Percentiles rank a stretch among this genome's conserved stretches.
Evolutionary conservation across 2,888 invertebrate genomes (phyloP).

Genomic region (Leptinotarsa juncta): DNA sequence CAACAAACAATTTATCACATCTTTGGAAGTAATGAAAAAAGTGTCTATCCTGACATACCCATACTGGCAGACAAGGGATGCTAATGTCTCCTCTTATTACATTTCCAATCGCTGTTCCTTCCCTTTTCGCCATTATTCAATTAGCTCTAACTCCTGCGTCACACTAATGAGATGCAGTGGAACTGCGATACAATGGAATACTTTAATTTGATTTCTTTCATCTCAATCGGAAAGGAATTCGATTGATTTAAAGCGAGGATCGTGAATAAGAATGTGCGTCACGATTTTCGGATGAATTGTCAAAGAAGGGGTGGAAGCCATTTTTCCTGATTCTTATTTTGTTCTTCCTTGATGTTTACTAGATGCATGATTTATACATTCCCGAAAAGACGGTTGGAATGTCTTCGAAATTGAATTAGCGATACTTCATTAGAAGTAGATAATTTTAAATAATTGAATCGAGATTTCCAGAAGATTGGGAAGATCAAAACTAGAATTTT

Average conservation of each 20-base stretch:
- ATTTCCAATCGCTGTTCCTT: constrained; percentile 29
- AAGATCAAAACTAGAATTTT: no score
- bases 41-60: no score
- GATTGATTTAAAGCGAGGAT: constrained; percentile 42
- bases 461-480: no score
- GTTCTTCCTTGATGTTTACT: neutral
- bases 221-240: constrained; percentile 40
- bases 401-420: no score
- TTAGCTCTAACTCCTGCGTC: constrained; percentile 55
- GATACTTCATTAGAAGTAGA: no score
- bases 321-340: neutral
- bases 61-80: neutral
- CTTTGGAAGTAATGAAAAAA: no score
- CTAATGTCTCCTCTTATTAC: constrained; percentile 21
- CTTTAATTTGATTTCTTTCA: constrained; percentile 57
- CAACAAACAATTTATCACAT: no score
- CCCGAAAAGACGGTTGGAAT: no score
- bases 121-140: constrained; percentile 55
- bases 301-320: neutral
- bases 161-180: constrained; percentile 61
- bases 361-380: neutral
- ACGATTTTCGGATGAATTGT: constrained; percentile 1
- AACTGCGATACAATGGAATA: constrained; percentile 56
- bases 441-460: no score
- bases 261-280: neutral